phyloP scores from a whole-genome alignment of 2,888 invertebrate species.

The Tuberolachnus salignus region DNA sequence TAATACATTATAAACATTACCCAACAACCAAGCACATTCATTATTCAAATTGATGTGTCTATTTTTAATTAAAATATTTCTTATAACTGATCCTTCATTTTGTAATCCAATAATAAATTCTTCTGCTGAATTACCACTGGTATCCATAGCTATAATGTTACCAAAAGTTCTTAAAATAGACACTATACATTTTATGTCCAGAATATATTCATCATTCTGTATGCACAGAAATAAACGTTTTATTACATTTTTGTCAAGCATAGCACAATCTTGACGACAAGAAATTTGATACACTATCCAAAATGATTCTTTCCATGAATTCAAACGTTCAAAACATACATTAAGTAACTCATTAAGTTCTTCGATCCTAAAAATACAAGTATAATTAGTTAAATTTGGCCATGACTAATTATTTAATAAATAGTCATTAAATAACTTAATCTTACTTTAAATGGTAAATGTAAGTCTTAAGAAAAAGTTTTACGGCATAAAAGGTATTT shows the following conservation, averaged over 20 bases:
- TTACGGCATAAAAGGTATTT: conserved; percentile 45
- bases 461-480: conserved; percentile 46
- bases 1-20: conserved; percentile 39
- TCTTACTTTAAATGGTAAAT: conserved; percentile 32
- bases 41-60: conserved; percentile 24
- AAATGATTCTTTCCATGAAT: conserved; percentile 44
- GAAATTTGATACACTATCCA: conserved; percentile 53
- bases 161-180: conserved; percentile 46
- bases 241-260: background rate
- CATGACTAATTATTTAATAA: background rate
- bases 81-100: conserved; percentile 26
- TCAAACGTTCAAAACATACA: conserved; percentile 19
- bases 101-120: conserved; percentile 9
- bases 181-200: conserved; percentile 36
- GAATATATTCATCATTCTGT: conserved; percentile 8
- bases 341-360: conserved; percentile 19
- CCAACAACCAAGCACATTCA: conserved; percentile 51
- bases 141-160: conserved; percentile 26
- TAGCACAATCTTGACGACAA: conserved; percentile 3
- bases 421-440: background rate
- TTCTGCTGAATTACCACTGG: background rate
- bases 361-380: conserved; percentile 17
- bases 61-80: conserved; percentile 36
- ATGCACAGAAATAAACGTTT: background rate
- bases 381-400: background rate